phyloP scores from a whole-genome alignment of 2,113 vertebrate genomes.

The Procavia capensis region DNA sequence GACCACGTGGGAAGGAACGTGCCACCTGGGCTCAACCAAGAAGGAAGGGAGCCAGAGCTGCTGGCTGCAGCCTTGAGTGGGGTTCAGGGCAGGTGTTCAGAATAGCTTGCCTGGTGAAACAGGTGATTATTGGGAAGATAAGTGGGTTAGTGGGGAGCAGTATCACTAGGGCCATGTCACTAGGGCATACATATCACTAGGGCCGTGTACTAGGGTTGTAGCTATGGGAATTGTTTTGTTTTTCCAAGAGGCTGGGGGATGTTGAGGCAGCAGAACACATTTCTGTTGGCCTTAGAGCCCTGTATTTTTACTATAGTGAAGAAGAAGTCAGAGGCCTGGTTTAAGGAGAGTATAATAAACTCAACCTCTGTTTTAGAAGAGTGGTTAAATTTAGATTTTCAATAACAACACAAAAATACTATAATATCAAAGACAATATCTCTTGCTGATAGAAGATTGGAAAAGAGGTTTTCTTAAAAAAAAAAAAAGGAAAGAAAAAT shows the following conservation, averaged over 20 bases:
- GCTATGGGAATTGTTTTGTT: not conserved
- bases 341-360: not conserved
- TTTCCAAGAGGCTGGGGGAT: not conserved
- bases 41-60: not conserved
- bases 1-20: not conserved
- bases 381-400: not conserved
- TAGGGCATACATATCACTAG: not conserved
- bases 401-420: not conserved
- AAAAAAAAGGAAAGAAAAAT: not conserved
- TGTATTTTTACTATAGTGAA: not conserved
- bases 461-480: not conserved
- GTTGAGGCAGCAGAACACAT: not conserved
- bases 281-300: not conserved
- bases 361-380: too few relatives aligned
- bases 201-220: not conserved
- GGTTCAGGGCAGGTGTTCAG: not conserved
- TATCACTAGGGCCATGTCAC: not conserved
- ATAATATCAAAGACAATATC: not conserved
- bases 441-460: not conserved
- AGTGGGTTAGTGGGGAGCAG: not conserved
- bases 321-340: not conserved
- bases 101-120: not conserved
- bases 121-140: not conserved
- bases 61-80: too few relatives aligned
- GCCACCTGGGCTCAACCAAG: not conserved